Evolutionary conservation across 1,140 invertebrate genomes (phyloP), one percentile per base, ranked within the genome.

Genomic region (Marisa cornuarietis): DNA sequence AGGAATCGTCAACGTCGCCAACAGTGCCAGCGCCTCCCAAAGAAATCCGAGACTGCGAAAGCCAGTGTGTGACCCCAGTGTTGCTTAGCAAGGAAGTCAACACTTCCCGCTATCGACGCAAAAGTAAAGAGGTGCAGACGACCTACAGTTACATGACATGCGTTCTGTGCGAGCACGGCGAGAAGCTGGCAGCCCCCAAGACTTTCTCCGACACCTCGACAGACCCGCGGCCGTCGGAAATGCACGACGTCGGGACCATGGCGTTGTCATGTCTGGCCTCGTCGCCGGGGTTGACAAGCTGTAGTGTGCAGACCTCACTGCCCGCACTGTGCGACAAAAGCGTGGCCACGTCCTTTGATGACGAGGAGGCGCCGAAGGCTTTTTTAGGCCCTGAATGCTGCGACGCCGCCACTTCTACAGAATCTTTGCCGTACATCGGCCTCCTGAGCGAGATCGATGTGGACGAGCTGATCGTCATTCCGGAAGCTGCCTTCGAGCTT

Each of bases 371-470:
- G 8, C 14, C 52, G 42, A 65, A 18, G 76, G 61, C 61, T 82
- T 82, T 82, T 76, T 75, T 66, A 68, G 81, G 58, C 61, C 78
- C 71, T 62, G 77, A 83, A n/a, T 84, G 31, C 72, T 78, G 79
- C 69, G 88, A 89, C 76, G 86, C 84, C 65, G 85, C 87, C 18
- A 89, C 88, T 20, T 88, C 87, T 31, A 89, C 88, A 14, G 88
- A 89, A 82, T 88, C 87, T n/a, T 79, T 88, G 31, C 87, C 87
- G 2, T 88, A 88, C 71, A 88, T 89, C 42, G 88, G 88, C 24
- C 83, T 89, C 13, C 81, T 89, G 68, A 88, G 87, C 81, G 88
- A 89, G 73, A 80, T 88, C n/a, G 87, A 89, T 68, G 85, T 87
- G 61, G 86, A 89, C 78, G 88, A 89, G 78, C 78, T 89, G 26